Evolutionary conservation across 64 coral and sea anemone genomes (phyloP), one percentile per base, ranked within the genome.

Genomic region (Stichodactyla helianthus): DNA sequence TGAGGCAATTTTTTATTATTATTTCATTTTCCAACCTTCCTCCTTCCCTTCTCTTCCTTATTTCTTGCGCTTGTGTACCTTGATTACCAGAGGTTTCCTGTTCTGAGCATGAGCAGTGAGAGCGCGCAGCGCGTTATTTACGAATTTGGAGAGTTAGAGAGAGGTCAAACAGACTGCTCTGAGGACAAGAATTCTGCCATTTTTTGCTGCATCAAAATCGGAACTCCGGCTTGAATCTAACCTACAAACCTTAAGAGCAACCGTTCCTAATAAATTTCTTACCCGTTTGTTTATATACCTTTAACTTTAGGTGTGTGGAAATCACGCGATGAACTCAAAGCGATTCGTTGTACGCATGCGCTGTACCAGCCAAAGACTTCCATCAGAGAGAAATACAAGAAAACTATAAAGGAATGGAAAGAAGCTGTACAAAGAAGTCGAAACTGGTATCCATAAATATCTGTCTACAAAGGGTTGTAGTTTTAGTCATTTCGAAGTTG

Each of bases 331-430:
- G 95, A 98, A 20, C 85, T 98, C 18, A 98, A 92, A 86, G 92
- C 92, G 6, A 98, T 98, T 59, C 95, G 95, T 19, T 94, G 92
- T 89, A 92, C 95, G 25, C 92, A 94, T 54, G 93, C 87, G 9
- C 77, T 98, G 6, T 98, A 94, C 58, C 95, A 98, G 67, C 95
- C 95, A 5, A 94, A 94, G 58, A 13, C 78, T 0, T 89, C 92
- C 53, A 92, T 94, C 8, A 85, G 85, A 54, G 88, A 94, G 17
- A 92, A 87, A 79, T 94, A 87, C 70, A 60, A 86, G 19, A 88
- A 89, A 77, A 86, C 53, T 12, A 89, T 84, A 88, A 67, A 89
- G 16, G 89, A 94, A 85, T 98, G 95, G 95, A 90, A 94, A 90
- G 95, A 98, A 25, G 95, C 95, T 6, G 62, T 98, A 0, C 50